Base-by-base conservation (phyloP, 2,888 invertebrate species). In the Drosophila seclusa region DNA sequence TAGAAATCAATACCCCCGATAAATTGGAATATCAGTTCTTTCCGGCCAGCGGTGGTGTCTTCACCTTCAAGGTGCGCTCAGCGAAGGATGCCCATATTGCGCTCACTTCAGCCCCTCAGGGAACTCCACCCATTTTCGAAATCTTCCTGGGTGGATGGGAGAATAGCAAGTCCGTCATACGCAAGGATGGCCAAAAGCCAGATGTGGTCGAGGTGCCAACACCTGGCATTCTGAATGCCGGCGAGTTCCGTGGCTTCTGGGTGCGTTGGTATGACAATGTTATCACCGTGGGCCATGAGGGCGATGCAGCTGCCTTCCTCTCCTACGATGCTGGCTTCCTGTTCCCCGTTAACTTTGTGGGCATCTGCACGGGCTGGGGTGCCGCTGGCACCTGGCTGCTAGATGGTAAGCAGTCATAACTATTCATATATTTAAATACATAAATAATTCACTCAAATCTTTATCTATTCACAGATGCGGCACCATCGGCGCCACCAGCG, bases 131-230 rank as follows among this genome's bases (percentile, higher is more conserved):
- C 29, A 97, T 98, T 94, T 96, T 96, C 91, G 98, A 98, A 95
- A 92, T 98, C 61, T 97, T 98, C 93, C 94, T 98, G 86, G 98
- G 98, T 34, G 98, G 98, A 36, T 98, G 98, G 98, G 95, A 95
- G 31, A 98, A 98, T 93, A 94, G 95, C 75, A 97, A 97, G 93
- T 97, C 97, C 38, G 96, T 97, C 1, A 97, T 97, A 91, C 95
- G 97, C 68, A 96, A 95, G 90, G 97, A 97, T 93, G 95, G 95
- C 91, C 94, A 95, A 73, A 95, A 97, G 92, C 97, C 97, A 4
- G 97, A 97, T 62, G 95, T 95, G 75, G 95, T 94, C 16, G 95
- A 96, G 92, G 94, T 94, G 7, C 95, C 95, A 36, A 97, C 97
- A 0, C 96, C 96, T 0, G 95, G 94, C 68, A 95, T 97, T 82